These are phyloP conservation scores for Lepidonotus clava DNA, from an alignment of 2,888 invertebrate genomes.

Conservation along the genomic window DNA sequence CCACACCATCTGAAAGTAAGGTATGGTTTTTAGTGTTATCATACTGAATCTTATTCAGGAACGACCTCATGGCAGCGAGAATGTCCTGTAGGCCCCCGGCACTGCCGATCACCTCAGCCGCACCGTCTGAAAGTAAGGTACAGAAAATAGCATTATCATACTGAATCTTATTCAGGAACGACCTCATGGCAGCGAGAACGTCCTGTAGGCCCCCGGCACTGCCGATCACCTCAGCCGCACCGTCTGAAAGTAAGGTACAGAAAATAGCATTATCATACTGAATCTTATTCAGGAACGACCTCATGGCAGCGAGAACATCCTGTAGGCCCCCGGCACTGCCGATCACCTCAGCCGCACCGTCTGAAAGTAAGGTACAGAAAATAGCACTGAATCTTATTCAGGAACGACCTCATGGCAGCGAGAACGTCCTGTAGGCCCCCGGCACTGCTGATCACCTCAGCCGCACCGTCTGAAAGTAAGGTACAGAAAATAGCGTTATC, in stretches of 20 bases:
- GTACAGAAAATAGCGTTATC: too few species aligned
- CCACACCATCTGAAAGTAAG: slow-evolving; percentile 69
- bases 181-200: slow-evolving; percentile 70
- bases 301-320: slow-evolving; percentile 71
- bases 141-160: too few species aligned
- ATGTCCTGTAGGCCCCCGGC: slow-evolving; percentile 73
- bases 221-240: slow-evolving; percentile 71
- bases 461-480: slow-evolving; percentile 69
- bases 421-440: slow-evolving; percentile 74
- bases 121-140: slow-evolving; percentile 68
- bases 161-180: slow-evolving; percentile 67
- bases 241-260: too few species aligned
- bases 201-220: slow-evolving; percentile 72
- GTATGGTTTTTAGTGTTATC: too few species aligned
- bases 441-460: slow-evolving; percentile 70
- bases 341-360: slow-evolving; percentile 69
- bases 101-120: slow-evolving; percentile 71
- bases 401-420: slow-evolving; percentile 69
- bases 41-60: slow-evolving; percentile 68
- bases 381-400: slow-evolving; percentile 67
- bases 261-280: too few species aligned
- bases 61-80: slow-evolving; percentile 69
- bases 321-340: slow-evolving; percentile 74
- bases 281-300: slow-evolving; percentile 67
- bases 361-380: too few species aligned